Conservation (phyloP, 2,888 invertebrate genomes). For the Leptarthrus brevirostris region DNA sequence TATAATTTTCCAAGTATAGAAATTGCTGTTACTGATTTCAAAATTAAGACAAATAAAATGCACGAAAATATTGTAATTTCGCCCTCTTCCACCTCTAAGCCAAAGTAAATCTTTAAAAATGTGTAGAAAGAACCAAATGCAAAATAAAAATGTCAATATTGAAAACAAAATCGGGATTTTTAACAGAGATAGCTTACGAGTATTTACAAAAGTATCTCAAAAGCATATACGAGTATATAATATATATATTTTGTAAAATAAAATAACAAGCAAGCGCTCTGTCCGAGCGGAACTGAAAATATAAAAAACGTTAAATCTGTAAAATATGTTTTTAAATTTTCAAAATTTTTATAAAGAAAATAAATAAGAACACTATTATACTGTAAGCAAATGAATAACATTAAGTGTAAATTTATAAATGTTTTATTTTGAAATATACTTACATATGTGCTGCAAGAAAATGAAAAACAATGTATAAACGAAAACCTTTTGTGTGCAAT, state of each 20-base stretch:
- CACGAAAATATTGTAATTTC: too few species aligned
- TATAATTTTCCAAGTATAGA: too few species aligned
- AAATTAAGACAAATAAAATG: too few species aligned
- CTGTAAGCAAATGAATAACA: not conserved
- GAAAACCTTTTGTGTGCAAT: not conserved
- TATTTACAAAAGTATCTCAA: slow-evolving; percentile 16
- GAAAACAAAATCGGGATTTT: not conserved
- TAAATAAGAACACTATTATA: not conserved
- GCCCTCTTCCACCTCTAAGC: slow-evolving; percentile 9
- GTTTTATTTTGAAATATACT: not conserved
- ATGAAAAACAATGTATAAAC: too few species aligned
- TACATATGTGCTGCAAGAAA: not conserved
- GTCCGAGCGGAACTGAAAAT: slow-evolving; percentile 27
- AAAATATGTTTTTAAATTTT: not conserved
- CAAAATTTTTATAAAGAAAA: slow-evolving; percentile 8
- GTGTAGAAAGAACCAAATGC: not conserved
- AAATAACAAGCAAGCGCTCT: slow-evolving; percentile 23
- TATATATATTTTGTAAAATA: slow-evolving; percentile 27
- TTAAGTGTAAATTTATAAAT: slow-evolving; percentile 12
- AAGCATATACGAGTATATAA: not conserved
- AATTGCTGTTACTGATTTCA: too few species aligned
- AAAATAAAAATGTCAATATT: not conserved
- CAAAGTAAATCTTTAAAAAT: not conserved
- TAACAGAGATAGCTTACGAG: not conserved
- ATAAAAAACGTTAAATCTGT: slow-evolving; percentile 17